A percentile compares a stretch with the other conserved stretches of the same genome.
phyloP scores from a whole-genome alignment of 2,888 invertebrate species.

The Dolichopus griseipennis region DNA sequence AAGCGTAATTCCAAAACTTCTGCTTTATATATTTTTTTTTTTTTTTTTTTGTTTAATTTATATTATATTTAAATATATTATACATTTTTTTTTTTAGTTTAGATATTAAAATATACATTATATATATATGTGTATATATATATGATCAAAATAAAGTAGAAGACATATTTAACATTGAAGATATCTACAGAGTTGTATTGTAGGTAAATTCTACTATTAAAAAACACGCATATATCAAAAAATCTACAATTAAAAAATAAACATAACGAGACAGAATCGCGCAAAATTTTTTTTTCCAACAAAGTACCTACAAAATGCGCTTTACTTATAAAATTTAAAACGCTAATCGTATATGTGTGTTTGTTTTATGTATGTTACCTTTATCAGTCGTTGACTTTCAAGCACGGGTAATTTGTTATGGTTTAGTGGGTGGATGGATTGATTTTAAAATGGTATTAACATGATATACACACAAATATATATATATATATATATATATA shows the following conservation, averaged over 20 bases:
- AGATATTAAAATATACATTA: no score
- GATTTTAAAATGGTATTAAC: background rate
- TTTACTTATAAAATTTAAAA: background rate
- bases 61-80: background rate
- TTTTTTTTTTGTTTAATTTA: background rate
- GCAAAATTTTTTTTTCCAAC: no score
- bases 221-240: no score
- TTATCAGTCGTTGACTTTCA: slow-evolving; percentile 6
- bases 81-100: background rate
- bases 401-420: background rate
- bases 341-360: background rate
- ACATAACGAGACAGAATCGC: no score
- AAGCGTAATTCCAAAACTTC: slow-evolving; percentile 1
- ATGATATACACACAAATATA: background rate
- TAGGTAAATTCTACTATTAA: no score
- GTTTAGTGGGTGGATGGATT: background rate
- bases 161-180: no score
- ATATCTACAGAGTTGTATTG: no score
- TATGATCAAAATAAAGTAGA: no score
- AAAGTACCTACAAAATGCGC: no score
- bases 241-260: no score
- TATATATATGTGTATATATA: no score
- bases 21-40: background rate
- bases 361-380: background rate
- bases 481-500: background rate